Evolutionary conservation across 2,888 invertebrate genomes (phyloP).

Genomic region (Eudasyphora cyanicolor): DNA sequence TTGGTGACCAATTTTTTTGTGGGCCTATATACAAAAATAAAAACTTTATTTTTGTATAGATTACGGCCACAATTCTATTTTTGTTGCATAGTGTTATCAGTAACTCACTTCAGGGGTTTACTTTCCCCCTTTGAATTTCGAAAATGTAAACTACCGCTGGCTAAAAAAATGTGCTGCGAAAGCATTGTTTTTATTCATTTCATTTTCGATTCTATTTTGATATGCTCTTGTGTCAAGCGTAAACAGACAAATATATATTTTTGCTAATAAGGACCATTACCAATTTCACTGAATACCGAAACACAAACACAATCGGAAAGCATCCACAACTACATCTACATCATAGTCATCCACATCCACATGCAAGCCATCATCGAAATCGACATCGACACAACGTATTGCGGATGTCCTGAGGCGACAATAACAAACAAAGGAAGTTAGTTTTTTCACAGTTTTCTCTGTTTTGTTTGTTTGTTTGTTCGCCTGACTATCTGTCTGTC

Average conservation of each 20-base stretch:
- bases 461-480: background rate
- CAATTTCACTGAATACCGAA: background rate
- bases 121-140: too few relatives aligned
- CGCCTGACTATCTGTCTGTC: background rate
- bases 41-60: too few relatives aligned
- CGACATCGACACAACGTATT: background rate
- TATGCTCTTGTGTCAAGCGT: background rate
- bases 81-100: too few relatives aligned
- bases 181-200: too few relatives aligned
- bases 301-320: background rate
- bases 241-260: constrained; percentile 8
- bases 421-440: constrained; percentile 41
- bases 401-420: constrained; percentile 37
- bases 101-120: too few relatives aligned
- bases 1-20: too few relatives aligned
- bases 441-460: background rate
- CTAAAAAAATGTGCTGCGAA: too few relatives aligned
- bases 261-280: background rate
- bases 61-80: too few relatives aligned
- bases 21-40: too few relatives aligned
- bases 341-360: background rate
- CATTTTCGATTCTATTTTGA: background rate
- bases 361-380: background rate
- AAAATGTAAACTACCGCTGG: too few relatives aligned
- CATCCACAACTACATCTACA: background rate